phyloP scores from a whole-genome alignment of 2,797 vertebrate species.

The Premnoplex brunnescens region DNA sequence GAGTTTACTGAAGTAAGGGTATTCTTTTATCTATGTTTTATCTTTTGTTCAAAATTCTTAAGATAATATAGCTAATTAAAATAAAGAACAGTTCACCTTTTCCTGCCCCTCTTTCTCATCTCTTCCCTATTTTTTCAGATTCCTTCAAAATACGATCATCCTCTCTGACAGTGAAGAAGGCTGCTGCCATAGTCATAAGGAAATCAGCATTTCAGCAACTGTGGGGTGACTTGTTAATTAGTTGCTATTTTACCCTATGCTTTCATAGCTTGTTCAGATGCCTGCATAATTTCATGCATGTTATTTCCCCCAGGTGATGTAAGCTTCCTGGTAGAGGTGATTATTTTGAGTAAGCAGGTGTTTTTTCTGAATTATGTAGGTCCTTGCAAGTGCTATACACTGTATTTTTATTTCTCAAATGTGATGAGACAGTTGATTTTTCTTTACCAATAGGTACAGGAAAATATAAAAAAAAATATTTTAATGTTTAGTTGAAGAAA shows the following conservation, averaged over 20 bases:
- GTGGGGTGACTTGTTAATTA: not conserved
- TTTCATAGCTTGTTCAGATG: not conserved
- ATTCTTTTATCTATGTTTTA: not conserved
- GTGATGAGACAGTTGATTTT: not conserved
- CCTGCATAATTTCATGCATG: constrained; percentile 35
- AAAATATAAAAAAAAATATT: not conserved
- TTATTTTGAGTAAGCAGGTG: not conserved
- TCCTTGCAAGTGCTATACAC: not conserved
- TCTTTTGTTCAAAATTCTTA: not conserved
- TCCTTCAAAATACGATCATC: not conserved
- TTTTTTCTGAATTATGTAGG: not conserved
- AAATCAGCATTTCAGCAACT: not conserved
- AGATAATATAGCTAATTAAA: constrained; percentile 8
- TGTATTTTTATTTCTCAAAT: not conserved
- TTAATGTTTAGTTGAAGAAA: not conserved
- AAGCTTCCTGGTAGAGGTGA: not conserved
- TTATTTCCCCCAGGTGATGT: not conserved
- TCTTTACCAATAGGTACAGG: not conserved
- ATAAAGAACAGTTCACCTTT: not conserved
- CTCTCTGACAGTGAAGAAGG: not conserved
- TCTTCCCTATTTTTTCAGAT: not conserved
- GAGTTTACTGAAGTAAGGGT: not conserved
- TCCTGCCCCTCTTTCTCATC: not conserved
- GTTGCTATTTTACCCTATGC: not conserved
- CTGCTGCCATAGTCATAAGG: not conserved